These are phyloP conservation scores for Salvelinus alpinus DNA, from an alignment of 2,113 vertebrate species.

Conservation along the genomic window DNA sequence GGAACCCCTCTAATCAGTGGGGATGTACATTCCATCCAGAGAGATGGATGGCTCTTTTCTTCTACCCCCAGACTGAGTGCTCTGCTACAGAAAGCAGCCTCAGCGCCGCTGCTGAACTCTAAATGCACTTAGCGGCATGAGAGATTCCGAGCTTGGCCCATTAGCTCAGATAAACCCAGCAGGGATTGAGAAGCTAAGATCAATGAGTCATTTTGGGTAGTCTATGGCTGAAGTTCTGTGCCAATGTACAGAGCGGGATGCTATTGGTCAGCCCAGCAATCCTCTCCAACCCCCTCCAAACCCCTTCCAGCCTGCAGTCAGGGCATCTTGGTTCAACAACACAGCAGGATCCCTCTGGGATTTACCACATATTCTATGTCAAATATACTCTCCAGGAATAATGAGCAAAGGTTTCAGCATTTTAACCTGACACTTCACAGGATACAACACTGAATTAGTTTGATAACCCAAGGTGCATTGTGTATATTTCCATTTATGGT, in stretches of 20 bases:
- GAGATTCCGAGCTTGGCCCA: slow-evolving; percentile 42
- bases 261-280: slow-evolving; percentile 37
- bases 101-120: slow-evolving; percentile 54
- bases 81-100: slow-evolving; percentile 6
- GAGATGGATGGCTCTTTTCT: slow-evolving; percentile 36
- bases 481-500: slow-evolving; percentile 37
- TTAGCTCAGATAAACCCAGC: slow-evolving; percentile 62
- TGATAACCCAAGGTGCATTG: slow-evolving; percentile 30
- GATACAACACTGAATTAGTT: slow-evolving; percentile 13
- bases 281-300: slow-evolving; percentile 28
- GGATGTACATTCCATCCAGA: slow-evolving; percentile 31
- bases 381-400: slow-evolving; percentile 57
- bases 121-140: slow-evolving; percentile 60
- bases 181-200: slow-evolving; percentile 61
- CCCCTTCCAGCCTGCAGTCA: slow-evolving; percentile 13
- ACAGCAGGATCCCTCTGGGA: slow-evolving; percentile 54
- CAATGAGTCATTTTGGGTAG: slow-evolving; percentile 62
- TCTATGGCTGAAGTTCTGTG: slow-evolving; percentile 13
- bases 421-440: slow-evolving; percentile 39
- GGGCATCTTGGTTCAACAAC: slow-evolving; percentile 32
- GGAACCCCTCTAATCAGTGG: slow-evolving; percentile 36
- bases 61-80: slow-evolving; percentile 22
- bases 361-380: slow-evolving; percentile 56
- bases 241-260: slow-evolving; percentile 18
- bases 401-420: slow-evolving; percentile 35